Base-by-base conservation (phyloP, 2,888 invertebrate genomes). In the Drosophila monieri region DNA sequence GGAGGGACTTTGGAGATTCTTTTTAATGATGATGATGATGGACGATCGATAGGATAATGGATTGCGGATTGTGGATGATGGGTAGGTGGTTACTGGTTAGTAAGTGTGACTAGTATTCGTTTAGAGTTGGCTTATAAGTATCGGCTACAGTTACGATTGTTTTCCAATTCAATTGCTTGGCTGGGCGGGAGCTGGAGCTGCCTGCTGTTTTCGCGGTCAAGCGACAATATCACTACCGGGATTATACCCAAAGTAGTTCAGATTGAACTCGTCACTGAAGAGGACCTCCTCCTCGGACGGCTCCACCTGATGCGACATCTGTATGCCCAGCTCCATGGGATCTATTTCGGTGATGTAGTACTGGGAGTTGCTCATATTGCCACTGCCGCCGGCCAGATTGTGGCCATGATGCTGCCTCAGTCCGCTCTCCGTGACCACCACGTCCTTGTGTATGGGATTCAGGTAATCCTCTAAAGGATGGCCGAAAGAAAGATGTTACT, bases 341-440 rank as follows among this genome's bases (percentile, higher is more conserved):
- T 92, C 91, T 51, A 92, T 91, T 73, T 91, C 91, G 14, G 91
- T 90, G 25, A 91, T 89, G 71, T 91, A 91, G 75, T 90, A 92
- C 32, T 90, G 90, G 3, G 89, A 87, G 15, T 83, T 74, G 54
- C 78, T 61, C 43, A 74, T 61, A 10, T 67, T 61, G 49, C 43
- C 54, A 47, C n/a, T 37, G 74, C 55, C 54, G 53, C 62, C 35
- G 39, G 44, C 35, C 32, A 41, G 64, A 47, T 54, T 44, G 25
- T 23, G 43, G 64, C 21, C 41, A 12, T 74, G 80, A 0, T 74
- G 79, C 10, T 77, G 77, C 52, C 89, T 85, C 21, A 96, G 93
- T 0, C 96, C 96, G 76, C 96, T 95, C 89, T 96, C 96, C 46
- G 87, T 88, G 8, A 95, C 95, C 4, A 95, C 94, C 77, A 96